Evolutionary conservation across 2,113 vertebrate species (phyloP).

Genomic region (Oncorhynchus mykiss): DNA sequence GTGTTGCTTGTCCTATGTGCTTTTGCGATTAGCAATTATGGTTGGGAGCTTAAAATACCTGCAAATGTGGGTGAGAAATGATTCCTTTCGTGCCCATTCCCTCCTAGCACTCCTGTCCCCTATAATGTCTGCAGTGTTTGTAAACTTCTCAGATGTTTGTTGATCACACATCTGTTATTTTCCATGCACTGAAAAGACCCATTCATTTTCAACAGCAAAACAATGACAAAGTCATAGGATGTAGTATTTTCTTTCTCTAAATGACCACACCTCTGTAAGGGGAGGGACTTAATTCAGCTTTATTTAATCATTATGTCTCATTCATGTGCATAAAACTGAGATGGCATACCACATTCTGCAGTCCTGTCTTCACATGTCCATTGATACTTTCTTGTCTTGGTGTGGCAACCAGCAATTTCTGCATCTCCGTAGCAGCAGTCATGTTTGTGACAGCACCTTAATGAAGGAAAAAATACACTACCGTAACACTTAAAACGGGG

Average conservation of each 20-base stretch:
- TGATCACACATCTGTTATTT: not conserved
- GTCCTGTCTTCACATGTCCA: slow-evolving; percentile 73
- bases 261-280: not conserved
- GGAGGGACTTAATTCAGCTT: not conserved
- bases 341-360: slow-evolving; percentile 71
- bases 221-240: not conserved
- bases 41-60: slow-evolving; percentile 36
- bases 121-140: slow-evolving; percentile 21
- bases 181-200: not conserved
- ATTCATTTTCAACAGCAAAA: not conserved
- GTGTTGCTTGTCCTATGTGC: slow-evolving; percentile 6
- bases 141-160: slow-evolving; percentile 3
- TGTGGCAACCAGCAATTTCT: slow-evolving; percentile 66
- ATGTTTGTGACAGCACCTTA: slow-evolving; percentile 80
- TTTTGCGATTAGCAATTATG: slow-evolving; percentile 20
- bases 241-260: not conserved
- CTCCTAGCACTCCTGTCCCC: slow-evolving; percentile 8
- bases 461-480: not conserved
- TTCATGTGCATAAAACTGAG: not conserved
- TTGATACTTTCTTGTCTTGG: slow-evolving; percentile 65
- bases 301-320: not conserved
- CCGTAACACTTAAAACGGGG: slow-evolving; percentile 22
- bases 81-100: slow-evolving; percentile 5
- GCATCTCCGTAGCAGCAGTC: slow-evolving; percentile 79
- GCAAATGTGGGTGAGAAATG: slow-evolving; percentile 19